These are phyloP conservation scores for Drosophila conformis DNA, from an alignment of 2,888 invertebrate species.

Conservation along the genomic window DNA sequence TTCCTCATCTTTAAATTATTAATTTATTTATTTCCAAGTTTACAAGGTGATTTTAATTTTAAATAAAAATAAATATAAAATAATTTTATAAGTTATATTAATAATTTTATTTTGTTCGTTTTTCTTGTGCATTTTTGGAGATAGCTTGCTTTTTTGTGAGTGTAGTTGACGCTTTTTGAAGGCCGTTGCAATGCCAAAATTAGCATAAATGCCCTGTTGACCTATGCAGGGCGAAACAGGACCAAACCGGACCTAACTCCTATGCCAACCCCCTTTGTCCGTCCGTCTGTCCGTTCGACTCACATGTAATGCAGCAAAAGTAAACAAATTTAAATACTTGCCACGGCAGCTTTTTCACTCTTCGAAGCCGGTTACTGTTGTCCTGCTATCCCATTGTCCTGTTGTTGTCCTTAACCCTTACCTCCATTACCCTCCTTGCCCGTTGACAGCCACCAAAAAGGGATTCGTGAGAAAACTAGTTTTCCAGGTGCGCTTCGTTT, in stretches of 20 bases:
- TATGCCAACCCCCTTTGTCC: conserved; percentile 40
- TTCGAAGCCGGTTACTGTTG: conserved; percentile 14
- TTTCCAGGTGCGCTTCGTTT: not conserved
- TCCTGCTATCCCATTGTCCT: conserved; percentile 14
- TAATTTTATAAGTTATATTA: not conserved
- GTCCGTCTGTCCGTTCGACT: not conserved
- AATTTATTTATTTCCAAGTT: not conserved
- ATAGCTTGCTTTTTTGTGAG: not conserved
- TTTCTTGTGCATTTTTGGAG: not conserved
- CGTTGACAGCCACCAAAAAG: conserved; percentile 29
- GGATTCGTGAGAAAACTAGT: conserved; percentile 61
- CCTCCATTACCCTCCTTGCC: conserved; percentile 13
- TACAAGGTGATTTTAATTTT: not conserved
- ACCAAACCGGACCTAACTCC: conserved; percentile 17
- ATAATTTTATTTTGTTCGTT: not conserved
- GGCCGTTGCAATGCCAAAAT: conserved; percentile 34
- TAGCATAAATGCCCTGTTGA: conserved; percentile 27
- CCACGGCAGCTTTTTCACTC: conserved; percentile 37
- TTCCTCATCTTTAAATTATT: not conserved
- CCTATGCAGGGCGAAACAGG: conserved; percentile 30
- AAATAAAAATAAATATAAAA: too few relatives aligned
- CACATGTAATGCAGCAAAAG: conserved; percentile 26
- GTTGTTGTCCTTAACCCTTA: conserved; percentile 13
- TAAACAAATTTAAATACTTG: conserved; percentile 62
- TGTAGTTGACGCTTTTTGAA: not conserved